phyloP scores from a whole-genome alignment of 2,113 vertebrate genomes.

The Bubo blakistoni region DNA sequence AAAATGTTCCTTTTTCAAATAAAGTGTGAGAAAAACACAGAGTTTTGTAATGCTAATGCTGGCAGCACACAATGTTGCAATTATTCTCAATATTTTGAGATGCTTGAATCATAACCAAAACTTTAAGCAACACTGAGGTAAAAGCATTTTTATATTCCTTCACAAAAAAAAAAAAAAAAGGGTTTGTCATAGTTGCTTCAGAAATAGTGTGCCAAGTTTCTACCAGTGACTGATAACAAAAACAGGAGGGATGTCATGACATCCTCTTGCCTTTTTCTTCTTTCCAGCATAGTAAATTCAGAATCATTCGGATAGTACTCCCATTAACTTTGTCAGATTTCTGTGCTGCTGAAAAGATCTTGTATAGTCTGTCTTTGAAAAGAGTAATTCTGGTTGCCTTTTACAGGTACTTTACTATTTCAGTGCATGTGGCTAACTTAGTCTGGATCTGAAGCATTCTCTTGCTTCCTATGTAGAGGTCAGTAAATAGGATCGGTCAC shows the following conservation, averaged over 20 bases:
- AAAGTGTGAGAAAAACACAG: constrained; percentile 24
- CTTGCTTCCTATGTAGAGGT: not conserved
- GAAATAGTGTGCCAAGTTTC: not conserved
- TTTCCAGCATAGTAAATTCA: not conserved
- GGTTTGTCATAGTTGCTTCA: not conserved
- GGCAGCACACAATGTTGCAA: constrained; percentile 50
- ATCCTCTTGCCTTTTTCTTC: not conserved
- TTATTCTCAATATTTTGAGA: constrained; percentile 36
- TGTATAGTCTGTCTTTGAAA: not conserved
- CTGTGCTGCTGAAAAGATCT: not conserved
- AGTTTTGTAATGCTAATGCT: constrained; percentile 25
- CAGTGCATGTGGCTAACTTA: not conserved
- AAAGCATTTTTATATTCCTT: not conserved
- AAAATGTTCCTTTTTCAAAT: constrained; percentile 57
- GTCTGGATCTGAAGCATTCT: not conserved
- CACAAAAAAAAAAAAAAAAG: not conserved
- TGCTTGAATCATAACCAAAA: constrained; percentile 31
- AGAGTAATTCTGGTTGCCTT: not conserved
- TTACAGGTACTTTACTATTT: not conserved
- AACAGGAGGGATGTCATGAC: not conserved
- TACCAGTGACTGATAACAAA: not conserved
- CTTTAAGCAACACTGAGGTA: constrained; percentile 1
- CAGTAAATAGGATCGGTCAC: not conserved
- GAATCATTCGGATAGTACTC: not conserved
- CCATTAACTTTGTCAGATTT: not conserved